These are phyloP conservation scores for Embiotoca jacksoni DNA, from an alignment of 2,113 vertebrate species.

Conservation along the genomic window DNA sequence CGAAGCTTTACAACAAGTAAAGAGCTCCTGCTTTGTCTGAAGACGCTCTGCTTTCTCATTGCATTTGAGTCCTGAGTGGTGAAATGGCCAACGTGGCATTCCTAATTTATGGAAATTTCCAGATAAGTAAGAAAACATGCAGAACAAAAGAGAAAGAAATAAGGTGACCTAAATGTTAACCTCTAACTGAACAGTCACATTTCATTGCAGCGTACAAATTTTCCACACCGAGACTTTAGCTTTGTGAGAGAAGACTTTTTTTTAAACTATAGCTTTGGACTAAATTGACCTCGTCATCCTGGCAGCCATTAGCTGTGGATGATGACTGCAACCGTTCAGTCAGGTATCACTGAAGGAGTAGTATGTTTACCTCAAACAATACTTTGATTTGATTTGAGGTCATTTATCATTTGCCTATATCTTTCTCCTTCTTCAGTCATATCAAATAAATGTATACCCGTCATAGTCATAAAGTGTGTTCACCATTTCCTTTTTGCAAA, in stretches of 20 bases:
- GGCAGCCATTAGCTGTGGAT: not conserved
- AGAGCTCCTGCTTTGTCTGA: slow-evolving; percentile 17
- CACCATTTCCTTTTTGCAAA: no score
- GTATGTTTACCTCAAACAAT: not conserved
- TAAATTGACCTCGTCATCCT: not conserved
- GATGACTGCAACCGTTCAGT: not conserved
- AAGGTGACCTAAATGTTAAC: not conserved
- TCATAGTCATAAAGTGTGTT: slow-evolving; percentile 13
- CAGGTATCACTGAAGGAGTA: not conserved
- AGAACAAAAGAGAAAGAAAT: not conserved
- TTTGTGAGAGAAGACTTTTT: slow-evolving; percentile 4
- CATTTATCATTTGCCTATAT: slow-evolving; percentile 6
- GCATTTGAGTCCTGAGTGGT: slow-evolving; percentile 19
- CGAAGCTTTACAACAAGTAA: slow-evolving; percentile 3
- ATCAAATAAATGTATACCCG: slow-evolving; percentile 11
- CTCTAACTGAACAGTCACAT: not conserved
- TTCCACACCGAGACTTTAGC: not conserved
- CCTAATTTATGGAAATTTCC: slow-evolving; percentile 31
- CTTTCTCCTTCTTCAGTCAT: not conserved
- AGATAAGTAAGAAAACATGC: slow-evolving; percentile 13
- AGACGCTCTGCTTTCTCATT: slow-evolving; percentile 24
- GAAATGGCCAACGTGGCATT: not conserved
- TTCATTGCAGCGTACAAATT: not conserved
- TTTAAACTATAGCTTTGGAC: slow-evolving; percentile 8
- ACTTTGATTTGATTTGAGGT: not conserved